A percentile compares a stretch with the other conserved stretches of the same genome.
These are phyloP conservation scores for Dichetophora obliterata DNA, from an alignment of 2,888 invertebrate genomes.

Conservation along the genomic window DNA sequence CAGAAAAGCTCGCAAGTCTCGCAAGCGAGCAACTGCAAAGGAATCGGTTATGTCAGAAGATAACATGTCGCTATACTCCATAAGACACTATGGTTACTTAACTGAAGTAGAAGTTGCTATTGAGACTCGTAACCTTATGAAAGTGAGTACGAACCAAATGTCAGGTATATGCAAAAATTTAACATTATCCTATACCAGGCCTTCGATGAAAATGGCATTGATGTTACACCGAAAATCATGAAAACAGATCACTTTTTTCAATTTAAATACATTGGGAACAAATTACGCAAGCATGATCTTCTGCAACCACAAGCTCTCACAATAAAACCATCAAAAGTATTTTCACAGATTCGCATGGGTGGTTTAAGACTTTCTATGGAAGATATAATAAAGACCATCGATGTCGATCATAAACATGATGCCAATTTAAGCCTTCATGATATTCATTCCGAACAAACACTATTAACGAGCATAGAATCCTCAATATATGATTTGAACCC, in stretches of 20 bases:
- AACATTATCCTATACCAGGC: slow-evolving; percentile 46
- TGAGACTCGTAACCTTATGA: background rate
- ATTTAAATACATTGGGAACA: slow-evolving; percentile 49
- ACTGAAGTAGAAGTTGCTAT: background rate
- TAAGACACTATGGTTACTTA: background rate
- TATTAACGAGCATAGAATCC: background rate
- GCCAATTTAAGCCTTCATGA: background rate
- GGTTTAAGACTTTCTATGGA: slow-evolving; percentile 59
- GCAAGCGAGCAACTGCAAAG: too few species aligned
- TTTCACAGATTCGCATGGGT: slow-evolving; percentile 44
- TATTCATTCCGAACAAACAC: background rate
- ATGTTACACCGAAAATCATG: slow-evolving; percentile 59
- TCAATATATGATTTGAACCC: background rate
- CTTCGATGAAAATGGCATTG: slow-evolving; percentile 48
- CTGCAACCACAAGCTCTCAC: background rate
- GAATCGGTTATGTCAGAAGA: background rate
- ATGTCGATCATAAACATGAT: background rate
- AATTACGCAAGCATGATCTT: slow-evolving; percentile 29
- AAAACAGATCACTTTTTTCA: slow-evolving; percentile 23
- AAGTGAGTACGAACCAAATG: background rate
- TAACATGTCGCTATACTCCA: background rate
- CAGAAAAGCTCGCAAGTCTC: background rate
- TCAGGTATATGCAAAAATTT: background rate
- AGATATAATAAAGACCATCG: slow-evolving; percentile 50
- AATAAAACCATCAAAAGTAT: background rate